phyloP scores from a whole-genome alignment of 2,888 invertebrate genomes.

The Papilio protenor region DNA sequence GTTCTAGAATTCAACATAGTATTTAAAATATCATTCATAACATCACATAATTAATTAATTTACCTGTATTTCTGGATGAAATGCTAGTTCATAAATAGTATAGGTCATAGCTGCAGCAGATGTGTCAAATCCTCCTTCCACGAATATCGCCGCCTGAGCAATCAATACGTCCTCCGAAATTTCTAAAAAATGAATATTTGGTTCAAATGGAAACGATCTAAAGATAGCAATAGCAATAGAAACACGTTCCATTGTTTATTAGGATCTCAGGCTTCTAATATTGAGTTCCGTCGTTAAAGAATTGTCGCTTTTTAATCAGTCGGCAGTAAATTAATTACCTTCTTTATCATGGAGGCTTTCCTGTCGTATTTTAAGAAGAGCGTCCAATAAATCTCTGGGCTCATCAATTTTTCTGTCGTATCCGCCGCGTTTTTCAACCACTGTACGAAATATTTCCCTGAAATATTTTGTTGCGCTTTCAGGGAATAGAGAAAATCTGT shows the following conservation, averaged over 20 bases:
- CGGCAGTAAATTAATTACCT: constrained; percentile 47
- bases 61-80: constrained; percentile 46
- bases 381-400: constrained; percentile 62
- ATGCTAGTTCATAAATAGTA: constrained; percentile 59
- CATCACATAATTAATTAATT: neutral
- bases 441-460: constrained; percentile 52
- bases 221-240: neutral
- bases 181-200: constrained; percentile 9
- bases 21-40: neutral
- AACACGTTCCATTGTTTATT: neutral
- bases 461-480: constrained; percentile 57
- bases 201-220: neutral
- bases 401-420: constrained; percentile 49
- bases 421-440: constrained; percentile 59
- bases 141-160: constrained; percentile 63
- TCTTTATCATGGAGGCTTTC: constrained; percentile 57
- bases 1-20: neutral
- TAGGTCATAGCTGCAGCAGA: constrained; percentile 53
- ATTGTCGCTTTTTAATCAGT: neutral
- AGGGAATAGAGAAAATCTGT: constrained; percentile 66
- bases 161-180: constrained; percentile 50
- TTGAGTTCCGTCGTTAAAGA: neutral
- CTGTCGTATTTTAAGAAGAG: constrained; percentile 61
- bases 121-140: constrained; percentile 68
- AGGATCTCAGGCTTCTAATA: neutral